phyloP scores from a whole-genome alignment of 2,113 vertebrate genomes.

The Xiphias gladius region DNA sequence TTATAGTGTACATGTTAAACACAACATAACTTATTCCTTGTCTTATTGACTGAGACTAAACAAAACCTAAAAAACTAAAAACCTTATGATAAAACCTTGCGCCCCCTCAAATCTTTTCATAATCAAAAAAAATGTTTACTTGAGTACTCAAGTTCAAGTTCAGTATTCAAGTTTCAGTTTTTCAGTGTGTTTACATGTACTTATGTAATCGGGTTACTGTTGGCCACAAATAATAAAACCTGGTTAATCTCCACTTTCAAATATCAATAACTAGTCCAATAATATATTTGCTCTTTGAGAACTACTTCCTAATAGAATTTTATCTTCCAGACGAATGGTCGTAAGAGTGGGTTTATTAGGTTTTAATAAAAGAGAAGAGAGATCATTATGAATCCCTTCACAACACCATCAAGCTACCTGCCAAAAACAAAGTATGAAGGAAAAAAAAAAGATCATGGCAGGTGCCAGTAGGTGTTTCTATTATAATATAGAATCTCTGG shows the following conservation, averaged over 20 bases:
- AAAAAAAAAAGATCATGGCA: slow-evolving; percentile 4
- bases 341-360: not conserved
- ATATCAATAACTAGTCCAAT: not conserved
- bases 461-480: slow-evolving; percentile 2
- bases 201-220: too few relatives aligned
- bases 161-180: too few relatives aligned
- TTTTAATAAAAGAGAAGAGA: not conserved
- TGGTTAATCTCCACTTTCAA: not conserved
- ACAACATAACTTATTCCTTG: too few relatives aligned
- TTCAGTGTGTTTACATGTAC: too few relatives aligned
- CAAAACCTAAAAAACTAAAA: too few relatives aligned
- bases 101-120: too few relatives aligned
- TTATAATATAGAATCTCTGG: not conserved
- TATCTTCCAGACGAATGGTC: not conserved
- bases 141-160: too few relatives aligned
- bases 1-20: too few relatives aligned
- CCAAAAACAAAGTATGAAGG: not conserved
- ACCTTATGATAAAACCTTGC: too few relatives aligned
- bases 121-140: too few relatives aligned
- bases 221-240: not conserved
- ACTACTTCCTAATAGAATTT: not conserved
- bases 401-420: slow-evolving; percentile 9
- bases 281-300: not conserved
- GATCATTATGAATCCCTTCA: slow-evolving; percentile 3
- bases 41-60: too few relatives aligned